Evolutionary conservation across 2,797 vertebrate genomes (phyloP), one percentile per base, ranked within the genome.

Genomic region (Crypturellus tataupa): DNA sequence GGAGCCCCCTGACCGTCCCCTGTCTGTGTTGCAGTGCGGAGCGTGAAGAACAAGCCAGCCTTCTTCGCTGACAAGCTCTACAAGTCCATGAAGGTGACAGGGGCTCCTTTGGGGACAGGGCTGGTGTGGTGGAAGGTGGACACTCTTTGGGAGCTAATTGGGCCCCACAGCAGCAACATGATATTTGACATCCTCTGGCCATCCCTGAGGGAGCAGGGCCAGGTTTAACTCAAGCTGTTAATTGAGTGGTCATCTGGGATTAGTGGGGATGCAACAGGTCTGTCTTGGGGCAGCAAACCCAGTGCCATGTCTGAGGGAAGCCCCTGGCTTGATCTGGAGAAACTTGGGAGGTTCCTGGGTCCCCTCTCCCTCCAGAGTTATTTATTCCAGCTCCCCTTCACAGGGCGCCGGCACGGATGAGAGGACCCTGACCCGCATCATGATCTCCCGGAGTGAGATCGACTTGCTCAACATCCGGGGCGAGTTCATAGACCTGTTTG

Each of bases 81-180:
- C 98, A 99, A 99, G 97, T 99, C 99, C 92, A 99, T 99, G 99
- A 99, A 99, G 99, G 99, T 99, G 94, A 76, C 86, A 35, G n/a
- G 0, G 39, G 35, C 7, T 42, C 31, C 67, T 29, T 24, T 20
- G 39, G 83, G 81, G 53, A 40, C 29, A 46, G 58, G 63, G 4
- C 0, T 25, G 58, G 27, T 13, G 29, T 23, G 55, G 5, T 20
- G 60, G 42, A 59, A 76, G 79, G 21, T n/a, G 53, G 37, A 25
- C 18, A n/a, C 47, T 10, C n/a, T 75, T 64, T 80, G 49, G 69
- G 55, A 71, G 2, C 23, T 53, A 15, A 65, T 78, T 65, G 62
- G 82, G 55, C 24, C 14, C 39, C 9, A 2, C 1, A 6, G n/a
- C 51, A 89, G 53, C 3, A 6, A 46, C n/a, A n/a, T 68, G 33